Percentiles rank a stretch among this genome's conserved stretches.
phyloP scores from a whole-genome alignment of 1,140 invertebrate genomes.

The Bombus ignitus region DNA sequence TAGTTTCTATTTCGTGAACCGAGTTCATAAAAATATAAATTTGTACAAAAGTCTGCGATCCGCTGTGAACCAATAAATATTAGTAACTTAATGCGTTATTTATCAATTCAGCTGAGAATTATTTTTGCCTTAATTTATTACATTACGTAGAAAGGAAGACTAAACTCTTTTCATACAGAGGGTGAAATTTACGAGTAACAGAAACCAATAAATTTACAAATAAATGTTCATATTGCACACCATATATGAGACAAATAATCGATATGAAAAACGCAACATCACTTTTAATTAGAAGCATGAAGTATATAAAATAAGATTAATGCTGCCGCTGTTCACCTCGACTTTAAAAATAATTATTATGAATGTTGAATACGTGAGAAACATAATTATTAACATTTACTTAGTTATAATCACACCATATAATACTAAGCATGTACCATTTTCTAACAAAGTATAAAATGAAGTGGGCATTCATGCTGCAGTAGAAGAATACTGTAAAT shows the following conservation, averaged over 20 bases:
- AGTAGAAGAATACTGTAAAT: not conserved
- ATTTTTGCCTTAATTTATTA: not conserved
- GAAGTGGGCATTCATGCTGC: not conserved
- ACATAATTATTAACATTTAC: not conserved
- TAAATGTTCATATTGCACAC: not conserved
- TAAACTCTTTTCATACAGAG: not conserved
- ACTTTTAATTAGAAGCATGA: not conserved
- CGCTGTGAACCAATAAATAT: not conserved
- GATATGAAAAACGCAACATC: not conserved
- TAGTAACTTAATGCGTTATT: not conserved
- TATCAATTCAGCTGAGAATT: not conserved
- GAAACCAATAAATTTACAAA: not conserved
- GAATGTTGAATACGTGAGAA: not conserved
- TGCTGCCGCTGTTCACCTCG: not conserved
- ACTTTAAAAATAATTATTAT: not conserved
- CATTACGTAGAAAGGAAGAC: not conserved
- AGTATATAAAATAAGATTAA: not conserved
- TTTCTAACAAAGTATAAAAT: not conserved
- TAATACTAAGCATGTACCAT: not conserved
- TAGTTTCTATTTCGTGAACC: not conserved
- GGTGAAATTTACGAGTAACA: not conserved
- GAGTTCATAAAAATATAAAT: not conserved
- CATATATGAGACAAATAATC: not conserved
- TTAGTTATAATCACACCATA: not conserved
- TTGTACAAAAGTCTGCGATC: not conserved